Base-by-base conservation (phyloP, 1,140 invertebrate genomes). In the Orchesella cincta region DNA sequence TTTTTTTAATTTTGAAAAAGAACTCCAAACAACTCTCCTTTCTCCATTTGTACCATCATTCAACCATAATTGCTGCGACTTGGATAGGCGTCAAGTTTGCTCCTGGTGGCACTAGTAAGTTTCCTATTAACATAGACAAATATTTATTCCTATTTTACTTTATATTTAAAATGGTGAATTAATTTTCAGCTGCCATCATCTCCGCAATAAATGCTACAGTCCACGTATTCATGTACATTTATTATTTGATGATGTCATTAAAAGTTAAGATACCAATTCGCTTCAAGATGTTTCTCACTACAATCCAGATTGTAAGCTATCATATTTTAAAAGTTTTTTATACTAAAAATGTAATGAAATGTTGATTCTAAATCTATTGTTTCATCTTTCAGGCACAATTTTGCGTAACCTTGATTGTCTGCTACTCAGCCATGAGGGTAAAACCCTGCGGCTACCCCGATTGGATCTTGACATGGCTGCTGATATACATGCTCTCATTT, bases 61-160 rank as follows among this genome's bases (percentile, higher is more conserved):
- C 93, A 2, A 95, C 93, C 0, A 96, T 96, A 93, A 95, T 96
- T 83, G 88, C 90, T 0, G 89, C 96, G 23, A 97, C 95, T 93
- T 98, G 95, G 95, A 96, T 97, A 80, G 94, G 94, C 26, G 92
- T 96, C 78, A 97, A 97, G 88, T 98, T 94, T 93, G 94, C 97
- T 12, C 94, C 96, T 23, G 96, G 95, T 84, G 96, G 96, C 76
- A 94, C 94, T 34, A 91, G 93, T 94, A 86, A 91, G 91, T 90
- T 81, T 54, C n/a, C n/a, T n/a, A n/a, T n/a, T n/a, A 74, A 35
- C 18, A 33, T 23, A 39, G 71, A 5, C 39, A 57, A 57, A 57
- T 12, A 46, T n/a, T 8, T 23, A 57, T 14, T 57, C n/a, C 23
- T 57, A 57, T 5, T 46, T 46, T 46, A 46, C 39, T 46, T 18